A percentile compares a stretch with the other conserved stretches of the same genome.
Conservation (phyloP, 1,140 invertebrate species). For the Campodea augens region DNA sequence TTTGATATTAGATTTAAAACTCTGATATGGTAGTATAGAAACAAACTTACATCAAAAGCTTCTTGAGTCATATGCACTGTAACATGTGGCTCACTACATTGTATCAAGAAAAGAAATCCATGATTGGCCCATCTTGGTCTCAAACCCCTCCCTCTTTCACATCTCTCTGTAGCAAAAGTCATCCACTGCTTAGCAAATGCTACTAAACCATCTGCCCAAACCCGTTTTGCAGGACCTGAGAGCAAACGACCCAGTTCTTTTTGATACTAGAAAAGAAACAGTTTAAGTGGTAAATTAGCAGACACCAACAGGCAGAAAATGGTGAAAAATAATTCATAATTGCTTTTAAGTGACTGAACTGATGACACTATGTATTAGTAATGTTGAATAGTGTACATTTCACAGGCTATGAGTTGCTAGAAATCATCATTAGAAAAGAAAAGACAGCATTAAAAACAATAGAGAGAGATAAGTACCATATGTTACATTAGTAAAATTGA, state of each 20-base stretch:
- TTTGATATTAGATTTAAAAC: too few species aligned
- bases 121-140: slow-evolving; percentile 67
- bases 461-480: too few species aligned
- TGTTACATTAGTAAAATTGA: too few species aligned
- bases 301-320: too few species aligned
- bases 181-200: slow-evolving; percentile 71
- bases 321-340: background rate
- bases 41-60: slow-evolving; percentile 43
- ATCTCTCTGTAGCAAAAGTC: slow-evolving; percentile 58
- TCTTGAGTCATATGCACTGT: slow-evolving; percentile 48
- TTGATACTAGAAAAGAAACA: slow-evolving; percentile 39
- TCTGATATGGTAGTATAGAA: background rate
- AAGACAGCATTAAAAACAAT: too few species aligned
- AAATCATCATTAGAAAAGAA: too few species aligned
- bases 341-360: too few species aligned
- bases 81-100: slow-evolving; percentile 59
- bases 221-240: slow-evolving; percentile 24
- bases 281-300: background rate
- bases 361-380: too few species aligned
- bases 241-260: slow-evolving; percentile 52
- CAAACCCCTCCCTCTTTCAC: slow-evolving; percentile 60
- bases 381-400: too few species aligned
- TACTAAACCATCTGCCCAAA: slow-evolving; percentile 32
- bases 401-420: too few species aligned
- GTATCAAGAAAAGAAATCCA: slow-evolving; percentile 64